A percentile compares a stretch with the other conserved stretches of the same genome.
phyloP scores from a whole-genome alignment of 23 tunicate genomes.

The Styela plicata region DNA sequence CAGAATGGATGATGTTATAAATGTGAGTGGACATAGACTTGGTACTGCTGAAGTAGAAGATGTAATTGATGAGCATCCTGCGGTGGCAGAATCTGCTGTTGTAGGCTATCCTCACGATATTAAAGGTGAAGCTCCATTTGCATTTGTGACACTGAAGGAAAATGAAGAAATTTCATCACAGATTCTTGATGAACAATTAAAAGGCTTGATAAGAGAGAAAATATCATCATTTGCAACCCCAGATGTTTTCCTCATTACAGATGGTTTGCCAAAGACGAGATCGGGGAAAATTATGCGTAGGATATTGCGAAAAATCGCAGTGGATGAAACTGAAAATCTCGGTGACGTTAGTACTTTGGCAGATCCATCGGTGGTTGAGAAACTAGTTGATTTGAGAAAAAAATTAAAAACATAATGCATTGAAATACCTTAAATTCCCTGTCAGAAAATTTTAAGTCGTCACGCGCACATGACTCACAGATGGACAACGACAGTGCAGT shows the following conservation, averaged over 20 bases:
- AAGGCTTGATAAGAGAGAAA: conserved; percentile 32
- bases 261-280: conserved; percentile 87
- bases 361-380: conserved; percentile 84
- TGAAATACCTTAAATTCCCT: too few relatives aligned
- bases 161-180: conserved; percentile 27
- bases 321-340: conserved; percentile 55
- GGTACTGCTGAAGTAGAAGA: conserved; percentile 99
- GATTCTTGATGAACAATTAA: conserved; percentile 37
- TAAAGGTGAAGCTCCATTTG: conserved; percentile 93
- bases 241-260: conserved; percentile 38
- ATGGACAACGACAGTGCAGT: too few relatives aligned
- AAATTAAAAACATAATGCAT: not conserved
- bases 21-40: conserved; percentile 92
- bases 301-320: conserved; percentile 85
- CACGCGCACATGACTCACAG: too few relatives aligned
- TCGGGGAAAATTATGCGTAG: conserved; percentile 98
- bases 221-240: conserved; percentile 95
- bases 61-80: conserved; percentile 68
- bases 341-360: conserved; percentile 94
- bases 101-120: conserved; percentile 87
- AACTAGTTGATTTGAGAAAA: conserved; percentile 23
- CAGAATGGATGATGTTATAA: conserved; percentile 96
- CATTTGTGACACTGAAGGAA: conserved; percentile 69
- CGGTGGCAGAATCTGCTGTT: conserved; percentile 97
- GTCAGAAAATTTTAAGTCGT: too few relatives aligned